Base-by-base conservation (phyloP, 2,797 vertebrate genomes). In the Netta rufina region DNA sequence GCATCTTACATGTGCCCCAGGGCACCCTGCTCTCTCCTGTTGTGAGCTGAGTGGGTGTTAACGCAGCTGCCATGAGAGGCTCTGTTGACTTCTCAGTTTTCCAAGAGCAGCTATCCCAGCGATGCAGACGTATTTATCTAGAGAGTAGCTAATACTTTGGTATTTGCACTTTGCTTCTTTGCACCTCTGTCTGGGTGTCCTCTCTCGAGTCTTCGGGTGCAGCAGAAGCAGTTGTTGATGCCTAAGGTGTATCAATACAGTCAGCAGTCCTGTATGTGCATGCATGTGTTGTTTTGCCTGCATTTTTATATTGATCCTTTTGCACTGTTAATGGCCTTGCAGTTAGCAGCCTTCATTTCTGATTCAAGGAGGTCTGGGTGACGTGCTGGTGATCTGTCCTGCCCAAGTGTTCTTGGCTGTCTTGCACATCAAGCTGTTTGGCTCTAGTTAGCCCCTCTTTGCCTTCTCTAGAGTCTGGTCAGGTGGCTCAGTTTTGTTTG, bases 141-240 rank as follows among this genome's bases (percentile, higher is more conserved):
- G 89, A 73, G 89, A 79, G 84, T 89, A 76, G 79, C 53, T 85
- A 76, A 57, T 56, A 7, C 91, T 80, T n/a, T 19, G 83, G 45
- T 4, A 53, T 88, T 85, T 72, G 38, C 30, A 20, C 25, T 64
- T 64, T 57, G 61, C 58, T 66, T 18, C 45, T 85, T 32, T 73
- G 84, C 84, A 16, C 33, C 79, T 62, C 51, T 56, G 17, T 53
- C 54, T 36, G 62, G 13, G 6, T 45, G 47, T 5, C 57, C 56
- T 65, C 33, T 22, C 53, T 15, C 0, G 11, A 30, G 27, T 10
- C 61, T 62, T 25, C 32, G 81, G 27, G 7, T 25, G 47, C 71
- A 58, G 75, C 47, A 57, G 72, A 3, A 83, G 72, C 58, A 21
- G 33, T 5, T 0, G 1, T 16, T 41, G 9, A 0, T 25, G 45